Base-by-base conservation (phyloP, 2,113 vertebrate genomes). In the Miniopterus natalensis region DNA sequence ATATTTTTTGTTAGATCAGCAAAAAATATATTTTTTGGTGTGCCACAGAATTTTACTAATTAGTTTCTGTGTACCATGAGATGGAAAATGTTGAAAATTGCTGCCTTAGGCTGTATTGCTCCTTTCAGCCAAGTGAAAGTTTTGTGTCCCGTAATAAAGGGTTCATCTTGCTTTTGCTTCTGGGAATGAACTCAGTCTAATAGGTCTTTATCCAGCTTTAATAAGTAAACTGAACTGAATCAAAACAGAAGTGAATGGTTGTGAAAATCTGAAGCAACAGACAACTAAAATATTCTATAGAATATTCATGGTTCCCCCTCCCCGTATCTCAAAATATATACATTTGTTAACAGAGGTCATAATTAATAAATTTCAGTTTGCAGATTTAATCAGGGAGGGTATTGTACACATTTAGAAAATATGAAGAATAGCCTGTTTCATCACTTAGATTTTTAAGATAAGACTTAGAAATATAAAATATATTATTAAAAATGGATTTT, bases 341-440 rank as follows among this genome's bases (percentile, higher is more conserved):
- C 8, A 75, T 9, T 36, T 86, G 25, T 45, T 88, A 84, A 23
- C 63, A 7, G 1, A 77, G 6, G 13, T 75, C 2, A 84, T 57
- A 70, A 70, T 78, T 90, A 79, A 51, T 75, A 90, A 84, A 89
- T 61, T 45, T 86, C 3, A 79, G 21, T 59, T 93, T 66, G 40
- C 31, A 92, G n/a, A 70, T 57, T 51, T 73, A 79, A 77, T 73
- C 91, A 77, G 8, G 11, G 27, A 77, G 9, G 15, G 0, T 77
- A 42, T 49, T 80, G 40, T 11, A 74, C 5, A 68, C 18, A 78
- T 57, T 88, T 51, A 36, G 9, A 84, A 3, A 84, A 90, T 75
- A 18, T 75, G 45, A 75, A 75, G 36, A 70, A 18, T 13, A 93
- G 8, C 3, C 5, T 47, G 2, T 42, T 57, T 15, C 8, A 40